phyloP scores from a whole-genome alignment of 1,140 invertebrate genomes.

The Halyomorpha halys region DNA sequence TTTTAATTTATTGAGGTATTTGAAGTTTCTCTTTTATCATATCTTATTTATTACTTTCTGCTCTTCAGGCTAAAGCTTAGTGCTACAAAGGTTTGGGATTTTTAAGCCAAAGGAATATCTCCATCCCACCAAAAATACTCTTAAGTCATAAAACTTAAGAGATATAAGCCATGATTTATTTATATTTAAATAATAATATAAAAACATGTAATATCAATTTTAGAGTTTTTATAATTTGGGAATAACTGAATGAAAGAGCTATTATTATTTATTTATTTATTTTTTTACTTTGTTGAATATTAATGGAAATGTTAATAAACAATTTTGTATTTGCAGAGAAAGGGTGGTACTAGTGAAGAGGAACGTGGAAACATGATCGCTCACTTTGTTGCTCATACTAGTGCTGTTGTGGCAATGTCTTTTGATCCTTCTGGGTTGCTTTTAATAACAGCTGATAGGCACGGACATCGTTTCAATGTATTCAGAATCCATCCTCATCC shows the following conservation, averaged over 20 bases:
- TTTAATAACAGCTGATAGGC: constrained; percentile 80
- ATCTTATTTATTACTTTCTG: background rate
- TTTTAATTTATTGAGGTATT: background rate
- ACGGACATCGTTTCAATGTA: constrained; percentile 93
- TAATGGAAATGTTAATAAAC: background rate
- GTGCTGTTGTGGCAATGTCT: constrained; percentile 78
- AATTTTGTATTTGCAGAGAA: constrained; percentile 28
- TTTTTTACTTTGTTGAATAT: too few species aligned
- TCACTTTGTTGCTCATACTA: constrained; percentile 88
- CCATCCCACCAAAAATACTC: too few species aligned
- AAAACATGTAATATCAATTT: too few species aligned
- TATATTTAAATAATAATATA: too few species aligned
- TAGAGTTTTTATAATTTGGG: too few species aligned
- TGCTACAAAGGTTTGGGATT: background rate
- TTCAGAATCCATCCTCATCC: constrained; percentile 92
- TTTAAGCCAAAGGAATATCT: too few species aligned
- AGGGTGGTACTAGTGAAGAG: constrained; percentile 25
- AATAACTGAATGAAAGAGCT: too few species aligned
- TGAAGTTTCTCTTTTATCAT: background rate
- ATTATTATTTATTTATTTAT: too few species aligned
- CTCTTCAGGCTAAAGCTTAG: too few species aligned
- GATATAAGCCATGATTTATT: too few species aligned
- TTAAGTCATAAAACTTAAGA: too few species aligned
- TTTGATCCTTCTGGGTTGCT: constrained; percentile 89
- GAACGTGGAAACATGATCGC: constrained; percentile 40